Conservation (phyloP, 1,140 invertebrate genomes). For the Cydia fagiglandana region DNA sequence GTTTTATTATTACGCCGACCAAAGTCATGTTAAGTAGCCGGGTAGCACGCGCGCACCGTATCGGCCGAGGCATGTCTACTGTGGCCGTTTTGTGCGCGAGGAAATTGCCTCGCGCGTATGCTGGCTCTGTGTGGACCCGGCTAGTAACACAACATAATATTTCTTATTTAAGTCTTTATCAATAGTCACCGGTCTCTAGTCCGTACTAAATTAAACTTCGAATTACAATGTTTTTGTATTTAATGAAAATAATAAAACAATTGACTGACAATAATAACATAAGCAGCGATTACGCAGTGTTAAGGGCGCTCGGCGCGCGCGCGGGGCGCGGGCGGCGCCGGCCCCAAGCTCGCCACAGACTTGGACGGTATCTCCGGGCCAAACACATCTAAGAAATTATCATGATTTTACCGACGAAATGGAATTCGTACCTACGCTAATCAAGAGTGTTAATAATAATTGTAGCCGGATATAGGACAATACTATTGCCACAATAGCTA, state of each 20-base stretch:
- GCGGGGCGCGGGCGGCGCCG: not conserved
- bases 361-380: not conserved
- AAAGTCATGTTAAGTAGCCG: too few relatives aligned
- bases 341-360: not conserved
- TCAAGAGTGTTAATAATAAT: too few relatives aligned
- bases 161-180: too few relatives aligned
- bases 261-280: not conserved
- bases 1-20: too few relatives aligned
- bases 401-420: not conserved
- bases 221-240: not conserved
- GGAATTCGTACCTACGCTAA: not conserved
- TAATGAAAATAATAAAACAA: not conserved
- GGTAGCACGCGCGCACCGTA: too few relatives aligned
- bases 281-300: not conserved
- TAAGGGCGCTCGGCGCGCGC: not conserved
- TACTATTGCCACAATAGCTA: too few relatives aligned
- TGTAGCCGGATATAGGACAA: too few relatives aligned
- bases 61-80: too few relatives aligned
- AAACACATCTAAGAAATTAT: conserved; percentile 13
- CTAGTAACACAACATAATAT: too few relatives aligned
- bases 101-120: too few relatives aligned
- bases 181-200: not conserved
- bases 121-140: too few relatives aligned
- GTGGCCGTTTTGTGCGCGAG: too few relatives aligned
- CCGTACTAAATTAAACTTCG: not conserved